Evolutionary conservation across 2,888 invertebrate species (phyloP).

Genomic region (Caenorhabditis sp.): DNA sequence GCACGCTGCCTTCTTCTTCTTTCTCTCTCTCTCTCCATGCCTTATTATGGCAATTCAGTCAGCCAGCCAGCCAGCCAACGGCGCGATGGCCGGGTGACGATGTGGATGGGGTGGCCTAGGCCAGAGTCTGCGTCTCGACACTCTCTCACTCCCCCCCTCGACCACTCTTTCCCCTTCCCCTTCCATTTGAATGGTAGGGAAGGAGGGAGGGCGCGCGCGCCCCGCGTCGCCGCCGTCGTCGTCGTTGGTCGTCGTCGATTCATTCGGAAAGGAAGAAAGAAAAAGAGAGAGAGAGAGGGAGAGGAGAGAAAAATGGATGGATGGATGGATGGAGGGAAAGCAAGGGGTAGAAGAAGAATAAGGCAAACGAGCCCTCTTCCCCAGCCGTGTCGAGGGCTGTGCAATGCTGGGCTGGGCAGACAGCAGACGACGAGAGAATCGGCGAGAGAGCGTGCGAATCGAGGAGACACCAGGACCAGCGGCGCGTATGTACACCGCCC

Average conservation of each 20-base stretch:
- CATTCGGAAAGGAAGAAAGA: conserved; percentile 15
- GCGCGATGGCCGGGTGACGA: too few species aligned
- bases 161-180: conserved; percentile 28
- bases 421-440: conserved; percentile 25
- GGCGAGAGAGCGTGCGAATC: conserved; percentile 15
- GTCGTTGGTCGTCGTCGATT: too few species aligned
- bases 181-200: conserved; percentile 49
- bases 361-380: too few species aligned
- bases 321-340: too few species aligned
- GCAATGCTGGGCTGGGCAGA: too few species aligned
- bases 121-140: conserved; percentile 60
- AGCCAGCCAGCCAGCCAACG: too few species aligned
- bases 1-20: too few species aligned
- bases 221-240: conserved; percentile 32
- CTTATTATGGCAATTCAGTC: too few species aligned
- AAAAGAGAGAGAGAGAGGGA: conserved; percentile 1
- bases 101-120: too few species aligned
- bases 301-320: background rate
- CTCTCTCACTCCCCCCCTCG: conserved; percentile 36
- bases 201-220: conserved; percentile 35
- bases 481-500: background rate
- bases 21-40: too few species aligned
- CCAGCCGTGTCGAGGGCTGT: too few species aligned
- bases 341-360: too few species aligned
- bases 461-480: background rate